Percentiles rank a stretch among this genome's conserved stretches.
phyloP scores from a whole-genome alignment of 2,888 invertebrate species.

The Drosophila subquinaria region DNA sequence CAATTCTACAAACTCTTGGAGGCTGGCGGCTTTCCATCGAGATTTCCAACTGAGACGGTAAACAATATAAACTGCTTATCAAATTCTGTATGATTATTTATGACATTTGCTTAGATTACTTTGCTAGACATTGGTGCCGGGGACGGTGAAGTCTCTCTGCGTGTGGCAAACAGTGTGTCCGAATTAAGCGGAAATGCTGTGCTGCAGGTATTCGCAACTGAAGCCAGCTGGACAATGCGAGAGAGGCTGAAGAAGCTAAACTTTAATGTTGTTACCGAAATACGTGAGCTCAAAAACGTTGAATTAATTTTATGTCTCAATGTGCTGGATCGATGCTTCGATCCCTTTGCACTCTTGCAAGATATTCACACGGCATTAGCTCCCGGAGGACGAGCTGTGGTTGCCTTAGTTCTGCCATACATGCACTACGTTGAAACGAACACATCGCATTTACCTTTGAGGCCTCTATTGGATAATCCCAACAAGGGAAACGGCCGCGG shows the following conservation, averaged over 20 bases:
- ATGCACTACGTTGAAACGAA: slow-evolving; percentile 97
- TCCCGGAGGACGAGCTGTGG: slow-evolving; percentile 90
- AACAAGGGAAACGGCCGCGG: slow-evolving; percentile 88
- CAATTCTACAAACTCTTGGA: slow-evolving; percentile 89
- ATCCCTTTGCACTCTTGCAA: slow-evolving; percentile 91
- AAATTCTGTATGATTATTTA: neutral
- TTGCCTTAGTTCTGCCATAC: slow-evolving; percentile 98
- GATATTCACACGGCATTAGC: slow-evolving; percentile 91
- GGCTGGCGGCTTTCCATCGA: slow-evolving; percentile 80
- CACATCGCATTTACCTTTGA: slow-evolving; percentile 88
- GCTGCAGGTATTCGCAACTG: slow-evolving; percentile 93
- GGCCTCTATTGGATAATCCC: slow-evolving; percentile 86
- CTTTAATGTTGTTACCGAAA: slow-evolving; percentile 83
- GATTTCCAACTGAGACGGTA: slow-evolving; percentile 63
- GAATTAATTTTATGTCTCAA: slow-evolving; percentile 90
- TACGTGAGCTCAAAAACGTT: slow-evolving; percentile 81
- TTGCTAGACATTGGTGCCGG: slow-evolving; percentile 97
- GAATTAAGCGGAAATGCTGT: slow-evolving; percentile 84
- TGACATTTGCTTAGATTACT: slow-evolving; percentile 82
- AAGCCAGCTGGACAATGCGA: slow-evolving; percentile 96
- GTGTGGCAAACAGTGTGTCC: slow-evolving; percentile 88
- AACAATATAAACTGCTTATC: neutral
- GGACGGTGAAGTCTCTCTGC: slow-evolving; percentile 96
- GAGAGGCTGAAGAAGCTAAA: slow-evolving; percentile 90
- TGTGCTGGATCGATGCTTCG: slow-evolving; percentile 96